A percentile compares a stretch with the other conserved stretches of the same genome.
phyloP scores from a whole-genome alignment of 2,113 vertebrate genomes.

The Embiotoca jacksoni region DNA sequence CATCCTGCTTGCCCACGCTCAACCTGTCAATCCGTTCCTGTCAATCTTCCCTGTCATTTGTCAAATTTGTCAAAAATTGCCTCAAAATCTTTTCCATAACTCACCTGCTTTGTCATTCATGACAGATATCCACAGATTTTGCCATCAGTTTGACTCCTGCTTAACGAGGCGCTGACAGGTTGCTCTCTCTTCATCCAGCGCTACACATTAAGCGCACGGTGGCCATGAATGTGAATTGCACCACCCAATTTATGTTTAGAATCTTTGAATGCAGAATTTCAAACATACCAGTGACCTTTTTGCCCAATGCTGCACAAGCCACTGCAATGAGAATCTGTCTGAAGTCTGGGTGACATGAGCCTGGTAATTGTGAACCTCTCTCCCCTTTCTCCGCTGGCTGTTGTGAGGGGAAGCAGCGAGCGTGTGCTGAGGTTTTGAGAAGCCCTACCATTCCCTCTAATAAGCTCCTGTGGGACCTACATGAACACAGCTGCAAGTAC shows the following conservation, averaged over 20 bases:
- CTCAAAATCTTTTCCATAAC: background rate
- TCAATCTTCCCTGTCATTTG: constrained; percentile 17
- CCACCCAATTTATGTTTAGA: constrained; percentile 12
- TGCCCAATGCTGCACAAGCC: constrained; percentile 55
- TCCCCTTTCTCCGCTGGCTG: constrained; percentile 58
- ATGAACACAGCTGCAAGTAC: constrained; percentile 80
- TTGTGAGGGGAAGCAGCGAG: constrained; percentile 57
- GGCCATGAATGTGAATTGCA: constrained; percentile 13
- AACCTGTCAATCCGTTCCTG: background rate
- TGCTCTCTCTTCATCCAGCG: background rate
- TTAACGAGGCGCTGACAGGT: constrained; percentile 10
- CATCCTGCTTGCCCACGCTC: background rate
- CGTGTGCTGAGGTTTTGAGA: constrained; percentile 70
- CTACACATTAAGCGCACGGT: background rate
- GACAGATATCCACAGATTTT: constrained; percentile 18
- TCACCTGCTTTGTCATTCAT: background rate
- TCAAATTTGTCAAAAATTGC: constrained; percentile 6
- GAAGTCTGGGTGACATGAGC: constrained; percentile 61
- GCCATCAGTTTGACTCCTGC: background rate
- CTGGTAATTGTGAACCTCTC: constrained; percentile 69
- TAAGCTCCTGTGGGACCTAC: constrained; percentile 87
- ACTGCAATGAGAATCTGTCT: constrained; percentile 59
- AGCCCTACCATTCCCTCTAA: constrained; percentile 83
- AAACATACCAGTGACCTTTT: constrained; percentile 65
- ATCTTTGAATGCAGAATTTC: constrained; percentile 60